Evolutionary conservation across 2,888 invertebrate species (phyloP), one percentile per base, ranked within the genome.

Genomic region (Drosophila greeni): DNA sequence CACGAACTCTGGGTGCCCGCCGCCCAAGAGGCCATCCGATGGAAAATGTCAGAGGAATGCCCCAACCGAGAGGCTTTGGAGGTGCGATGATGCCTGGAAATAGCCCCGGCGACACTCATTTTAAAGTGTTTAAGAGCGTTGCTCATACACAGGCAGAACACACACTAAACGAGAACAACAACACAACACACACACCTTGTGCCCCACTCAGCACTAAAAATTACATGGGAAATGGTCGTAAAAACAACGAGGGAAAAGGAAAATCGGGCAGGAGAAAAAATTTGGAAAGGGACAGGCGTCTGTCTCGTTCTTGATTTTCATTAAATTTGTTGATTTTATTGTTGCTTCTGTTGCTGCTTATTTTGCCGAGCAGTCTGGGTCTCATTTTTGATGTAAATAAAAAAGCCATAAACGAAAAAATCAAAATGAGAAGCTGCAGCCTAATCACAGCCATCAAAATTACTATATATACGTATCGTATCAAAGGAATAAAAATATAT

Each of bases 191-290:
- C 42, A 70, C 79, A 79, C 75, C 82, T 82, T 78, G 43, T 79
- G 66, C 64, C 75, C 75, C 70, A 73, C 66, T 70, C 76, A 76
- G 70, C 83, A 75, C 73, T 76, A 78, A 78, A 80, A 78, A 82
- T 82, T 76, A 78, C 78, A 76, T 76, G 76, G 75, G 71, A 78
- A 78, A 79, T 73, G 73, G 73, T 66, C 79, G 73, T 78, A 78
- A 81, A 82, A 70, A 58, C 67, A 48, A 45, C 60, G 66, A 61
- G 31, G 42, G 6, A 26, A 33, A 61, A 29, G 23, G 14, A 45
- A 42, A 51, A 45, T 14, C 37, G 2, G n/a, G 3, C 24, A 47
- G 31, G 45, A 20, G 7, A 26, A 45, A 12, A 18, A 20, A 20
- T 20, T 18, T 43, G 26, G 36, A 40, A 43, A 48, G 60, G 47